phyloP scores from a whole-genome alignment of 2,113 vertebrate genomes.

The Hoplias malabaricus region DNA sequence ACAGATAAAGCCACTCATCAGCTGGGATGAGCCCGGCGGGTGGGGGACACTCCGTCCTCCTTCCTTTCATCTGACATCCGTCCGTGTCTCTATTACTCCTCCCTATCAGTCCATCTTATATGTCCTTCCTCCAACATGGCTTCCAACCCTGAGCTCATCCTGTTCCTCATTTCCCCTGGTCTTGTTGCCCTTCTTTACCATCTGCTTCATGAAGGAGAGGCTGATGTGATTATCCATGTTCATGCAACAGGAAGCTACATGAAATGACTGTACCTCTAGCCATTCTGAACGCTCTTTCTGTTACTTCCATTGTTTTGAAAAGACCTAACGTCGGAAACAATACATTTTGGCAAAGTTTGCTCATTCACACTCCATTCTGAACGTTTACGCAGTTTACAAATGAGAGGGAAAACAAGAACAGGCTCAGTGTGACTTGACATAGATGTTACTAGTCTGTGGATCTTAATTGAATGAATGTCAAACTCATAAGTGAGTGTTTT shows the following conservation, averaged over 20 bases:
- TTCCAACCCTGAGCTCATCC: conserved; percentile 17
- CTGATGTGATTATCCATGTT: background rate
- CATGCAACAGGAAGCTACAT: background rate
- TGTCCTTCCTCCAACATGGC: conserved; percentile 35
- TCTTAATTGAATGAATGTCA: too few species aligned
- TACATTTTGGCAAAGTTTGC: too few species aligned
- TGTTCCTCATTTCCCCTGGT: background rate
- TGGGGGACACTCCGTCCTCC: conserved; percentile 36
- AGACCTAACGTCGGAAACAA: too few species aligned
- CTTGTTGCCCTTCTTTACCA: background rate
- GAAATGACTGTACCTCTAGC: too few species aligned
- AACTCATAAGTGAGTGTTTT: too few species aligned
- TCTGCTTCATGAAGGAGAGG: background rate
- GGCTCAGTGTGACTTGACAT: too few species aligned
- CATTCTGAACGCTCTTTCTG: too few species aligned
- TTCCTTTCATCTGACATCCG: conserved; percentile 49
- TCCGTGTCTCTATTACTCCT: conserved; percentile 47
- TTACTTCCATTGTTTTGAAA: too few species aligned
- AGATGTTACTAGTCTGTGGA: too few species aligned
- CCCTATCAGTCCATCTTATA: conserved; percentile 40
- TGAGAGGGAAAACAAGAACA: too few species aligned
- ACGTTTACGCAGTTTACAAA: too few species aligned
- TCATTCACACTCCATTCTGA: too few species aligned
- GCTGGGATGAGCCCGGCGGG: conserved; percentile 42
- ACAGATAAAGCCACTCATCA: conserved; percentile 52